Percentiles rank a stretch among this genome's conserved stretches.
Evolutionary conservation across 2,888 invertebrate genomes (phyloP).

Genomic region (Acrobasis repandana): DNA sequence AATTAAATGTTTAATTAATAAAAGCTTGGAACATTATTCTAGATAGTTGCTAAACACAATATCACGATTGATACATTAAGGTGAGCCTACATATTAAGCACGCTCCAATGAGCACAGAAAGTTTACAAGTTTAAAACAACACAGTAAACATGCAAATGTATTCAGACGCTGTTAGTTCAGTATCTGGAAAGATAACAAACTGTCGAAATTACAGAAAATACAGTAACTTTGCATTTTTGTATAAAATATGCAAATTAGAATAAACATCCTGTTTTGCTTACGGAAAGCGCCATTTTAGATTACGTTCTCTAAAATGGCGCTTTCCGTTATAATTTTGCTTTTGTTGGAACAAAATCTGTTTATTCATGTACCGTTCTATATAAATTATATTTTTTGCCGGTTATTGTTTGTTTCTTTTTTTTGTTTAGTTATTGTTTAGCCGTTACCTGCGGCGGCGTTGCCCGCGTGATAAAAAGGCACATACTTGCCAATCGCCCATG

Average conservation of each 20-base stretch:
- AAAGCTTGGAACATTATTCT: neutral
- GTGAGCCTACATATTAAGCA: constrained; percentile 27
- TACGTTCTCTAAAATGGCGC: too few relatives aligned
- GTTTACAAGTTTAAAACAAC: constrained; percentile 37
- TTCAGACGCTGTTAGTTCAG: constrained; percentile 32
- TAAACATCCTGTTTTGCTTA: constrained; percentile 20
- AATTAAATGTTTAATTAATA: constrained; percentile 7
- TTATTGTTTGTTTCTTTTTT: neutral
- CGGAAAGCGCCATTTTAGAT: constrained; percentile 13
- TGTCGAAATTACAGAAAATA: constrained; percentile 23
- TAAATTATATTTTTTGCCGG: neutral
- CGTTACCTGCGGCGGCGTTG: too few relatives aligned
- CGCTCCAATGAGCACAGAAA: constrained; percentile 29
- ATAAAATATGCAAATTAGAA: constrained; percentile 21
- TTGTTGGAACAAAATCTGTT: constrained; percentile 13
- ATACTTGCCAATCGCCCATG: too few relatives aligned
- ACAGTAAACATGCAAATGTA: constrained; percentile 39
- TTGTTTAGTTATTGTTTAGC: neutral
- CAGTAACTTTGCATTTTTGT: constrained; percentile 23
- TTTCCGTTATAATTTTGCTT: constrained; percentile 11
- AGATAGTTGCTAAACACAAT: neutral
- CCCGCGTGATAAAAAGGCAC: too few relatives aligned
- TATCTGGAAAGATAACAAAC: constrained; percentile 29
- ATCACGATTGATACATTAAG: constrained; percentile 12
- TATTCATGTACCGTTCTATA: constrained; percentile 7